phyloP scores from a whole-genome alignment of 2,113 vertebrate genomes.

The Phocoena phocoena region DNA sequence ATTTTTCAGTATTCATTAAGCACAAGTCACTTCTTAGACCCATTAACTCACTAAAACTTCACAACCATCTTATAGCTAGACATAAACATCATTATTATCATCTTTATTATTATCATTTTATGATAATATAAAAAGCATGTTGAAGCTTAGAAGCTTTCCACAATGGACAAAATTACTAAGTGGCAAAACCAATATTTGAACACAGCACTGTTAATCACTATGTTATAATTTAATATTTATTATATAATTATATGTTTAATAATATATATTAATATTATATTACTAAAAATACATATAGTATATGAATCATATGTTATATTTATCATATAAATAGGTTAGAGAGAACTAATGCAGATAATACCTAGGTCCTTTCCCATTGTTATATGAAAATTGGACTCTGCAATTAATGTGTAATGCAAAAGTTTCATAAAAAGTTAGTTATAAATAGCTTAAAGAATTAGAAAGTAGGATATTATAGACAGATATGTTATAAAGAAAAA shows the following conservation, averaged over 20 bases:
- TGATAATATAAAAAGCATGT: neutral
- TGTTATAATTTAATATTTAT: neutral
- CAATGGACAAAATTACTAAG: neutral
- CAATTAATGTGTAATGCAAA: neutral
- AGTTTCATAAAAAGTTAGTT: neutral
- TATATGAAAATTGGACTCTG: neutral
- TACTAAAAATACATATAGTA: neutral
- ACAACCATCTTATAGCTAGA: neutral
- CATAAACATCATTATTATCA: neutral
- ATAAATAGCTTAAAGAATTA: neutral
- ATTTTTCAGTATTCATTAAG: neutral
- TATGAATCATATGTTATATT: neutral
- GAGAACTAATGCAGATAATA: neutral
- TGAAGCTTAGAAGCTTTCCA: neutral
- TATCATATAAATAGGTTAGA: neutral
- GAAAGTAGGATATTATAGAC: neutral
- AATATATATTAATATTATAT: neutral
- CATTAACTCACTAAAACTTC: neutral
- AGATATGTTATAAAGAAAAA: neutral
- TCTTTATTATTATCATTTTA: neutral
- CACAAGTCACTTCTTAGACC: neutral
- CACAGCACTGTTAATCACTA: neutral
- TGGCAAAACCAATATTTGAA: neutral
- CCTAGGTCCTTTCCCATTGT: neutral
- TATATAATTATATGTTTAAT: neutral